These are phyloP conservation scores for Anseranas semipalmata DNA, from an alignment of 2,113 vertebrate genomes.

Conservation along the genomic window DNA sequence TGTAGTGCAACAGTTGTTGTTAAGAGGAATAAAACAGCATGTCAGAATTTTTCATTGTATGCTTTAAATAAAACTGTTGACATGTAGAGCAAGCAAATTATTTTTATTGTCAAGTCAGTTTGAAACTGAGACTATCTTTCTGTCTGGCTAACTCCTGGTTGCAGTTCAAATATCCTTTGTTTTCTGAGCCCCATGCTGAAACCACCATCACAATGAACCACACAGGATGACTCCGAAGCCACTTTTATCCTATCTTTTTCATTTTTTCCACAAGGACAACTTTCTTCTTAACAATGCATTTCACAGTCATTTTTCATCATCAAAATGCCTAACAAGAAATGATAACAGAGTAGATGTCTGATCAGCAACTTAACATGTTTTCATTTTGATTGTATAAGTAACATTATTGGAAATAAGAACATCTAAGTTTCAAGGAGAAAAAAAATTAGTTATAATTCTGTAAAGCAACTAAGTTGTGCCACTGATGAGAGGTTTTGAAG, in stretches of 20 bases:
- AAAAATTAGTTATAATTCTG: background rate
- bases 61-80: constrained; percentile 28
- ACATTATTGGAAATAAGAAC: background rate
- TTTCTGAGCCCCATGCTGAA: background rate
- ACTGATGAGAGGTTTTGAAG: background rate
- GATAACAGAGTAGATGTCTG: background rate
- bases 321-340: background rate
- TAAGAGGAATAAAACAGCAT: constrained; percentile 14
- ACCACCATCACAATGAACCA: constrained; percentile 3
- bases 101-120: background rate
- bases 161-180: constrained; percentile 36
- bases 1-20: background rate
- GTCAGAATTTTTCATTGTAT: constrained; percentile 7
- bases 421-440: background rate
- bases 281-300: constrained; percentile 1
- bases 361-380: background rate
- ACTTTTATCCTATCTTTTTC: background rate
- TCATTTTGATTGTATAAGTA: background rate
- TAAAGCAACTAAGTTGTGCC: background rate
- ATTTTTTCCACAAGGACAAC: constrained; percentile 31
- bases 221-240: background rate
- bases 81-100: background rate
- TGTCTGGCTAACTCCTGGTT: background rate
- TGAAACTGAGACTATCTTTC: background rate
- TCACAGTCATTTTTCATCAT: background rate